Conservation (phyloP, 2,888 invertebrate species). For the Pandemis cinnamomeana region DNA sequence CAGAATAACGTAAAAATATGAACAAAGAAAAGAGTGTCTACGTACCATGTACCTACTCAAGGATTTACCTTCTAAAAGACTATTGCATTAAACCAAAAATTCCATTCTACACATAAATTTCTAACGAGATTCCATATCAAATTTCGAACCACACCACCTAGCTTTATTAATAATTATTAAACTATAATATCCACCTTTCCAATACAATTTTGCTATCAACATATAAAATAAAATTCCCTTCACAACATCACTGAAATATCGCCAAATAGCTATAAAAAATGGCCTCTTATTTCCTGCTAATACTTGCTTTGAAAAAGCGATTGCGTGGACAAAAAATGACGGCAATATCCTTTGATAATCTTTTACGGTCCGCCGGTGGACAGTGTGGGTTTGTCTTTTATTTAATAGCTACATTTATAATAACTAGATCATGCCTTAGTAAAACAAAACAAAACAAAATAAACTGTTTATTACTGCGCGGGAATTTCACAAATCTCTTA, state of each 20-base stretch:
- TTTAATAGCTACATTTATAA: neutral
- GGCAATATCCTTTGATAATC: constrained; percentile 22
- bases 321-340: constrained; percentile 27
- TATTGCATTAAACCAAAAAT: too few species aligned
- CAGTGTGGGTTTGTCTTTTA: neutral
- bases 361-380: neutral
- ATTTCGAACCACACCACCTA: too few species aligned
- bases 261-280: constrained; percentile 2
- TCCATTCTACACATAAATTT: too few species aligned
- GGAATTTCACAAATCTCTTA: too few species aligned
- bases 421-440: too few species aligned
- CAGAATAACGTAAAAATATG: too few species aligned
- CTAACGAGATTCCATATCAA: too few species aligned
- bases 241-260: neutral
- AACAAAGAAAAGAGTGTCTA: too few species aligned
- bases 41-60: too few species aligned
- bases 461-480: too few species aligned
- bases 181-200: neutral
- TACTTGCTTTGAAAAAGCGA: constrained; percentile 1
- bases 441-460: too few species aligned
- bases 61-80: too few species aligned
- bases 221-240: neutral
- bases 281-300: constrained; percentile 15
- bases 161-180: neutral
- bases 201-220: neutral